Evolutionary conservation across 2,113 vertebrate genomes (phyloP).

Genomic region (Catharus fuscescens): DNA sequence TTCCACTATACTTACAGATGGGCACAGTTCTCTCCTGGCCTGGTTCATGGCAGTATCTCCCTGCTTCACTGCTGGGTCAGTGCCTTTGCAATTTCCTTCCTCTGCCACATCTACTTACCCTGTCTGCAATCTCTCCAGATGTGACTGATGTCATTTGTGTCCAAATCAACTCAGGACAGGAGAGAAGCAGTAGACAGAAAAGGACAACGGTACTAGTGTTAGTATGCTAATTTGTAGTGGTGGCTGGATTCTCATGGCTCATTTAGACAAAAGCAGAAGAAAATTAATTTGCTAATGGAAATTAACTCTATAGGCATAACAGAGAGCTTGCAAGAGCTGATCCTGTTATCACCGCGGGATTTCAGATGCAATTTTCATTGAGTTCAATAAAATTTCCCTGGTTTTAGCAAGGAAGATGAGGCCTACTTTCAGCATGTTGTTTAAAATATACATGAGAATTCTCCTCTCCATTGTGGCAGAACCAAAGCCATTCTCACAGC

Average conservation of each 20-base stretch:
- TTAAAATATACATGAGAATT: constrained; percentile 44
- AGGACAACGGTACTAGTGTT: neutral
- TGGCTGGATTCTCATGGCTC: neutral
- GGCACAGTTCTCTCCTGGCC: neutral
- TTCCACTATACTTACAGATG: neutral
- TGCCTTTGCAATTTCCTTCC: neutral
- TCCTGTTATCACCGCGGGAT: neutral
- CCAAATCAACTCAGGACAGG: neutral
- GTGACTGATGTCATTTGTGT: neutral
- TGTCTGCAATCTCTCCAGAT: neutral
- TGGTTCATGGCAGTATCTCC: neutral
- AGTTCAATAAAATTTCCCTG: neutral
- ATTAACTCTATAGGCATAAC: neutral
- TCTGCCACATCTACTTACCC: neutral
- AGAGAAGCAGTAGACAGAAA: neutral
- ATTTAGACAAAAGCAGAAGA: neutral
- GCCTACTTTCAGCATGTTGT: neutral
- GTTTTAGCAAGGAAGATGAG: constrained; percentile 10
- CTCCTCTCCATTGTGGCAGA: neutral
- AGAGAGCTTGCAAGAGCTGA: neutral
- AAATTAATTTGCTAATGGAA: neutral
- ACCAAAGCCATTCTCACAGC: constrained; percentile 22
- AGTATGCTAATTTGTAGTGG: neutral
- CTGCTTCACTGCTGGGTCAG: neutral
- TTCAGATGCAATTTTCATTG: neutral